Evolutionary conservation across 2,113 vertebrate species (phyloP).

Genomic region (Megaceryle torquata): DNA sequence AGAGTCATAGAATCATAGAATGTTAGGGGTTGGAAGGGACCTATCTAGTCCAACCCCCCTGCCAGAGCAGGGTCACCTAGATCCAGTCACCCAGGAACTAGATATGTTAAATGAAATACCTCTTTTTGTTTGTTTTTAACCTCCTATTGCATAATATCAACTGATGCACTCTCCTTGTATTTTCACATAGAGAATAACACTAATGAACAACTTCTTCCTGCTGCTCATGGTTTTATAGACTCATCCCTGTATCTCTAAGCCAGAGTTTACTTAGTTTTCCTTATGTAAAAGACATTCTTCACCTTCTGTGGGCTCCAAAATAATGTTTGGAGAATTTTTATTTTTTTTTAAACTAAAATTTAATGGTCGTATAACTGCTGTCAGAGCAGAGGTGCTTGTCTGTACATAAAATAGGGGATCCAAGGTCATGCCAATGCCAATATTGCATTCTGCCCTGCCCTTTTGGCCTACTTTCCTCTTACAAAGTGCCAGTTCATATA

Average conservation of each 20-base stretch:
- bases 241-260: background rate
- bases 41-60: too few species aligned
- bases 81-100: background rate
- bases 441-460: background rate
- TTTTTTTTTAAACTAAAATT: background rate
- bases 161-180: background rate
- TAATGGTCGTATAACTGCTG: background rate
- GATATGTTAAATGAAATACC: background rate
- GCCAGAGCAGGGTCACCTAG: too few species aligned
- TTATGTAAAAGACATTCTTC: background rate
- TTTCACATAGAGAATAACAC: background rate
- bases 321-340: background rate
- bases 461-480: background rate
- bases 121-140: background rate
- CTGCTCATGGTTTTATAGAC: background rate
- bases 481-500: background rate
- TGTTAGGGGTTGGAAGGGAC: too few species aligned
- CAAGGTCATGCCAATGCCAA: background rate
- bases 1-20: background rate
- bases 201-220: background rate
- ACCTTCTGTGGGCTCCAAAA: background rate
- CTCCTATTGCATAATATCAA: background rate
- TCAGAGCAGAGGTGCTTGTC: background rate
- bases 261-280: background rate
- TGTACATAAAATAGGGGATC: background rate